A percentile compares a stretch with the other conserved stretches of the same genome.
phyloP scores from a whole-genome alignment of 1,140 invertebrate genomes.

The Drosophila miranda region DNA sequence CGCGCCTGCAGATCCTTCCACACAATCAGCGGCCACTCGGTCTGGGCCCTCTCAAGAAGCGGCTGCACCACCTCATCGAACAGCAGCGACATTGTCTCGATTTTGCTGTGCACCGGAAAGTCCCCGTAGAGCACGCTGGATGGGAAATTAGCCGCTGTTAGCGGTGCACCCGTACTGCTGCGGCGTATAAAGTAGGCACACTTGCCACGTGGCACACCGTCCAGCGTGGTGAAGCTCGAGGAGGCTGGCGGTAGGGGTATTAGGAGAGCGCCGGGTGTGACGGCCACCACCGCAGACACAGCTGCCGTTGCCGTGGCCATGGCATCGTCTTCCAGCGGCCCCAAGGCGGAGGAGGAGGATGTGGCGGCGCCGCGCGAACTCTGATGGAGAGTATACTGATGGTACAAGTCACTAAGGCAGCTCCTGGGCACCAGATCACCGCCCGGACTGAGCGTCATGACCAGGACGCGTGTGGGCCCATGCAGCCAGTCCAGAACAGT shows the following conservation, averaged over 20 bases:
- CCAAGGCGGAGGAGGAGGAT: too few relatives aligned
- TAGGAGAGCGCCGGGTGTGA: slow-evolving; percentile 55
- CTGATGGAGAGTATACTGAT: slow-evolving; percentile 51
- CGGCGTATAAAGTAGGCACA: slow-evolving; percentile 88
- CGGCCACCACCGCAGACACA: slow-evolving; percentile 50
- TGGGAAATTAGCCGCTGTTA: slow-evolving; percentile 85
- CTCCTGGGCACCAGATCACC: slow-evolving; percentile 81
- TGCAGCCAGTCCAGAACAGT: slow-evolving; percentile 83
- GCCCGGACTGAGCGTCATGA: slow-evolving; percentile 84
- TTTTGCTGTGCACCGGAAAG: slow-evolving; percentile 86
- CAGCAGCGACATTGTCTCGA: slow-evolving; percentile 86
- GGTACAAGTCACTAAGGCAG: slow-evolving; percentile 65
- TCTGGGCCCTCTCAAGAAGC: slow-evolving; percentile 85
- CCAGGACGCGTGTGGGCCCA: slow-evolving; percentile 83
- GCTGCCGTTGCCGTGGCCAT: slow-evolving; percentile 46
- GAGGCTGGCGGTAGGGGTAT: slow-evolving; percentile 66
- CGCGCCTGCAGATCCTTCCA: slow-evolving; percentile 88
- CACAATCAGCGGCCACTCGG: slow-evolving; percentile 88
- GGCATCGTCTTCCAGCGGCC: slow-evolving; percentile 26
- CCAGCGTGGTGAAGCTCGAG: slow-evolving; percentile 73
- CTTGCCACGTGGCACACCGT: slow-evolving; percentile 84
- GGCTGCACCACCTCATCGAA: slow-evolving; percentile 90
- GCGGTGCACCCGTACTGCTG: slow-evolving; percentile 69
- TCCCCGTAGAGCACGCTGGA: slow-evolving; percentile 88
- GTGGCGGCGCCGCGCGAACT: slow-evolving; percentile 28